Evolutionary conservation across 2,113 vertebrate species (phyloP), one percentile per base, ranked within the genome.

Genomic region (Gyps fulvus): DNA sequence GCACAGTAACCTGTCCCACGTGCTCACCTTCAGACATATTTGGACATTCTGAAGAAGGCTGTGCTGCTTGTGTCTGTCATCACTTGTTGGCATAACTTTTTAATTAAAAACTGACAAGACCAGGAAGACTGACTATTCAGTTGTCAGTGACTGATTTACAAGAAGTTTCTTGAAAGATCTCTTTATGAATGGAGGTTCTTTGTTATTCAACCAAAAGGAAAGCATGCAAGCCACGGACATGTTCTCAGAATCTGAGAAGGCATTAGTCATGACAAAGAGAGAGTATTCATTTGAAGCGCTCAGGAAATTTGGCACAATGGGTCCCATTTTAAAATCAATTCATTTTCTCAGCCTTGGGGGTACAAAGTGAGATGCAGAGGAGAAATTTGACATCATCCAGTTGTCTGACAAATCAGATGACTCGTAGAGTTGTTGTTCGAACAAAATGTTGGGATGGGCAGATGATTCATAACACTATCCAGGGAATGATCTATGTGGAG

Each of bases 91-190:
- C 0, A 3, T 79, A 92, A 95, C 50, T 67, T 96, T 84, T 95
- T 95, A 96, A 97, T 97, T 97, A 96, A 96, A 96, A 95, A 57
- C 65, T 85, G 83, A 92, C 92, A 89, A 82, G 83, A 57, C 54
- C 65, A 81, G 84, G 42, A 89, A 34, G 50, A 78, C 52, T 86
- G 45, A 77, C 77, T 90, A 9, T 40, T 54, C 61, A 49, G 65
- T 76, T 89, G 80, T 87, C 90, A 89, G 69, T 81, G 94, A 95
- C 26, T 89, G 89, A 93, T 93, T 96, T 95, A 93, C 81, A 67
- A 36, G 76, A 52, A 71, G 43, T 61, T 93, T 91, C 61, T 84
- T 89, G 83, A 95, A 95, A 84, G 77, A 95, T 89, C 43, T 85
- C 83, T 70, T 88, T 89, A 69, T 91, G 73, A 82, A 93, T 49